phyloP scores from a whole-genome alignment of 2,888 invertebrate genomes.

The Meiosimyza decipiens region DNA sequence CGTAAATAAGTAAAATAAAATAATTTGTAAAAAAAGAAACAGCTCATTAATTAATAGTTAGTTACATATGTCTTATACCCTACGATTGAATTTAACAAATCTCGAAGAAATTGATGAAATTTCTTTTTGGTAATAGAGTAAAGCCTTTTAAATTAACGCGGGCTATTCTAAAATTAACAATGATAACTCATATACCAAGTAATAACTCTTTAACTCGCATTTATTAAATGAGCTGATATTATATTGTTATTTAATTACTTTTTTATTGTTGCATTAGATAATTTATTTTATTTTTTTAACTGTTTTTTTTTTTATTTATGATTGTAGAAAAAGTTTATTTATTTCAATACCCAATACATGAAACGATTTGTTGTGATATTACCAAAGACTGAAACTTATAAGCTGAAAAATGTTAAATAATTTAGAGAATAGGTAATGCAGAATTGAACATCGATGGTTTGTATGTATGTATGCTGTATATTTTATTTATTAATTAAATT shows the following conservation, averaged over 20 bases:
- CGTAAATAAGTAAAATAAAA: conserved; percentile 51
- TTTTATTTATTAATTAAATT: no score
- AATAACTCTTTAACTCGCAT: background rate
- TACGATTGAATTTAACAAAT: no score
- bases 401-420: conserved; percentile 4
- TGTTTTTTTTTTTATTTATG: background rate
- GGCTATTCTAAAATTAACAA: no score
- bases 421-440: no score
- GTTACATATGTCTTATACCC: conserved; percentile 7
- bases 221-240: background rate
- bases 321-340: background rate
- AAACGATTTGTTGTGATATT: conserved; percentile 36
- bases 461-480: no score
- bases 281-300: background rate
- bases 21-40: conserved; percentile 30
- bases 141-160: no score
- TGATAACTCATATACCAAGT: no score
- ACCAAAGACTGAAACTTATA: conserved; percentile 37
- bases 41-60: conserved; percentile 34
- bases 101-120: no score
- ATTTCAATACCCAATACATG: conserved; percentile 32
- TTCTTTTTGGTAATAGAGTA: no score
- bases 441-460: no score
- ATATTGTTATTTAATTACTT: background rate
- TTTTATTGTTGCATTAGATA: background rate